Conservation (phyloP, 2,113 vertebrate species). For the Actinemys pallida region DNA sequence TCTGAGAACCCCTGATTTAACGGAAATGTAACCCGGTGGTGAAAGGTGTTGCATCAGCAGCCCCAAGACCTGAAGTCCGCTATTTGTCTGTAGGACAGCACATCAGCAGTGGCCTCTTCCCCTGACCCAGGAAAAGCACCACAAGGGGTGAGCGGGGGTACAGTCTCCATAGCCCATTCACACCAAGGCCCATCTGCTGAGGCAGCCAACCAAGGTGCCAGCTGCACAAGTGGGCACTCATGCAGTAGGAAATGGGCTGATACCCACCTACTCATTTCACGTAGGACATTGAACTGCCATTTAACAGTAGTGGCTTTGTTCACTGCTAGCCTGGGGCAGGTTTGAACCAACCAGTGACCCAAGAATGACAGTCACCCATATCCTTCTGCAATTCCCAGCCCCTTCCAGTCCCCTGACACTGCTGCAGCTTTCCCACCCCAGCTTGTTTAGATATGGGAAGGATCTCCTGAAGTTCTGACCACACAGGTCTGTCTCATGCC, state of each 20-base stretch:
- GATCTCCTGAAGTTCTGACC: background rate
- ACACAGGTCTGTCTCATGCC: background rate
- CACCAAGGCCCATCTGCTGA: background rate
- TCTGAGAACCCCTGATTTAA: background rate
- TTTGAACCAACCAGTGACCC: fast-evolving
- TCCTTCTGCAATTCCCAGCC: fast-evolving
- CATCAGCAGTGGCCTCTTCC: background rate
- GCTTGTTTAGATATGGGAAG: background rate
- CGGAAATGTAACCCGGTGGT: background rate
- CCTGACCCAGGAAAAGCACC: background rate
- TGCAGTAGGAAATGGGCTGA: background rate
- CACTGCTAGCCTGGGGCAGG: background rate
- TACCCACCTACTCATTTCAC: background rate
- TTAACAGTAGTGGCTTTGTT: background rate
- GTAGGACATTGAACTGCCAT: background rate
- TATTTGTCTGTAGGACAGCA: background rate
- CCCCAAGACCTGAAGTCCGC: background rate
- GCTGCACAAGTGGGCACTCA: background rate
- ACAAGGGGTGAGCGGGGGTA: background rate
- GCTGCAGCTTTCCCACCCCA: background rate
- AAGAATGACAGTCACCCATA: background rate
- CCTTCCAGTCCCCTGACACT: background rate
- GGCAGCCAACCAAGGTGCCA: background rate
- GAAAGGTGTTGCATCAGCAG: background rate
- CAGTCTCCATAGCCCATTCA: background rate